Conservation (phyloP, 2,113 vertebrate genomes). For the Galeopterus variegatus region DNA sequence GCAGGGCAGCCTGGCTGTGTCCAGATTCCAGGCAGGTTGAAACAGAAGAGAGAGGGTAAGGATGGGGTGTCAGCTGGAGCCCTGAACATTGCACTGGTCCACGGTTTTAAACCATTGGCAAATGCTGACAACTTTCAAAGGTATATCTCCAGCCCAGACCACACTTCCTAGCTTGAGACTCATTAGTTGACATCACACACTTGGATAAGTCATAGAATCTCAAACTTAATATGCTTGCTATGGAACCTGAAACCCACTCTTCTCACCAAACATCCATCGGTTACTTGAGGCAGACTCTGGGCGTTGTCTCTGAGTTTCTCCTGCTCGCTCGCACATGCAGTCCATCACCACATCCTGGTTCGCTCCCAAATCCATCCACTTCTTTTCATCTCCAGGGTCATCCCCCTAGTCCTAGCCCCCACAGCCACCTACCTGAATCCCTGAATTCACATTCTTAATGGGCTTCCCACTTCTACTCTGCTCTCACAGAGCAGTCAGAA, state of each 20-base stretch:
- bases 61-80: not conserved
- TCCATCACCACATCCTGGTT: accelerated
- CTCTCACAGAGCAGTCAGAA: not conserved
- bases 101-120: not conserved
- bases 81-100: not conserved
- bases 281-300: not conserved
- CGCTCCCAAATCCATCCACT: not conserved
- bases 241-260: not conserved
- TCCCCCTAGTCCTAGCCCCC: not conserved
- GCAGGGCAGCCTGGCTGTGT: not conserved
- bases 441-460: accelerated
- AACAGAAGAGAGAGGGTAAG: not conserved
- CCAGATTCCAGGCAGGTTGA: not conserved
- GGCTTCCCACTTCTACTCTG: not conserved
- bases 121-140: not conserved
- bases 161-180: not conserved
- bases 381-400: not conserved
- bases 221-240: not conserved
- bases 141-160: not conserved
- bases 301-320: not conserved
- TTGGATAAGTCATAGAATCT: not conserved
- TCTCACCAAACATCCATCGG: not conserved
- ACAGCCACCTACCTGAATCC: not conserved
- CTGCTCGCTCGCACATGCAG: not conserved
- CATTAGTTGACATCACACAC: not conserved